These are phyloP conservation scores for Cyanoderma ruficeps DNA, from an alignment of 2,113 vertebrate species.

Conservation along the genomic window DNA sequence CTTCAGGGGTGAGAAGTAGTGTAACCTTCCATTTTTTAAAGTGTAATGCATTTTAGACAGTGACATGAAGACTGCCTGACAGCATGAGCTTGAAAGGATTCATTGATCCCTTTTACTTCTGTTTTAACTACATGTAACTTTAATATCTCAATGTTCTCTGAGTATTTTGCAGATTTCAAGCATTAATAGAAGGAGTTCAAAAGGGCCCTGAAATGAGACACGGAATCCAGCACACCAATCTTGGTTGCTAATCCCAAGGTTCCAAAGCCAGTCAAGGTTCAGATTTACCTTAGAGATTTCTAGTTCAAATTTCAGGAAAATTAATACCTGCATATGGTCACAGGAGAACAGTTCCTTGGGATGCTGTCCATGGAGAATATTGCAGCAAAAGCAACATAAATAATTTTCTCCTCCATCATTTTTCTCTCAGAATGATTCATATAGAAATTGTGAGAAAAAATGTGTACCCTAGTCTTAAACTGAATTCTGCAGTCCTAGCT, in stretches of 20 bases:
- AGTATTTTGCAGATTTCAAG: background rate
- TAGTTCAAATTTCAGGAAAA: background rate
- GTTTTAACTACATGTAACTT: background rate
- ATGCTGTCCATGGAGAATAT: background rate
- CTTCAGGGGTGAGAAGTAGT: background rate
- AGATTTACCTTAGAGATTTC: background rate
- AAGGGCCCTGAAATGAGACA: background rate
- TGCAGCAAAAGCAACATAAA: background rate
- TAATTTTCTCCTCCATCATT: background rate
- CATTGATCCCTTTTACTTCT: background rate
- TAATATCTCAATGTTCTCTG: background rate
- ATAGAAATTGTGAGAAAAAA: background rate
- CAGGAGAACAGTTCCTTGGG: background rate
- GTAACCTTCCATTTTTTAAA: background rate
- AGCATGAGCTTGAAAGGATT: background rate
- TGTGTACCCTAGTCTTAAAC: background rate
- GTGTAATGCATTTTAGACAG: background rate
- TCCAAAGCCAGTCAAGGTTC: fast-evolving
- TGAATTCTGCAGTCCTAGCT: background rate
- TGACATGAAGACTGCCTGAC: background rate
- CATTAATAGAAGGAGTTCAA: background rate
- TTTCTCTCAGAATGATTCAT: background rate
- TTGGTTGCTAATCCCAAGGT: background rate
- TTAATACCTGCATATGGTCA: background rate
- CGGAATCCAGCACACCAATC: background rate